Base-by-base conservation (phyloP, 2,797 vertebrate species). In the Thunnus albacares region DNA sequence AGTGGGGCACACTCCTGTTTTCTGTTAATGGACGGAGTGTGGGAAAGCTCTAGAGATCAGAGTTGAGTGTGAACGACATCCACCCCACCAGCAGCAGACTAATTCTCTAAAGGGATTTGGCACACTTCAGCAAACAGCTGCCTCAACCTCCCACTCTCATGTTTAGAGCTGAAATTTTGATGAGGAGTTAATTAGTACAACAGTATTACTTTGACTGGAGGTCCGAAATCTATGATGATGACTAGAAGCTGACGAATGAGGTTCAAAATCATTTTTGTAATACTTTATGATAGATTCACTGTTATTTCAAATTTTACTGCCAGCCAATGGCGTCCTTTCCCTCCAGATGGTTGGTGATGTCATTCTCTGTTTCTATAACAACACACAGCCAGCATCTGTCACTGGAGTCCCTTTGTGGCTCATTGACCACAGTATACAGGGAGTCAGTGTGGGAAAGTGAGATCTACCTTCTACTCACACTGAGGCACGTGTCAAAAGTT, bases 21-120 rank as follows among this genome's bases (percentile, higher is more conserved):
- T 24, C 17, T 61, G 56, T n/a, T 30, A 67, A 63, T 59, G 18
- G 17, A 52, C 1, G 64, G 90, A 95, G 84, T 94, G 94, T 92
- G 94, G 94, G 0, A 95, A 94, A 79, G 90, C 94, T 59, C 88
- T 93, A 65, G 93, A 95, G 80, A 93, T 92, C 92, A 93, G 91
- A 0, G 90, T 92, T 73, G 75, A 57, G 20, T 41, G 35, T 38
- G 35, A 80, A 20, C 35, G 17, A 52, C 26, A 55, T 55, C 10
- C 28, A 41, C 10, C 55, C 38, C 35, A 75, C 57, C 67, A 65
- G 60, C 81, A 24, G 41, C 38, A 5, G 18, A 41, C 22, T 13
- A 15, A 75, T 66, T 62, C 63, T 68, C 84, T 17, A 65, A 30
- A 83, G 86, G 64, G 74, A 84, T 79, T 81, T 78, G 85, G 74